Evolutionary conservation across 1,140 invertebrate species (phyloP), one percentile per base, ranked within the genome.

Genomic region (Cephus cinctus): DNA sequence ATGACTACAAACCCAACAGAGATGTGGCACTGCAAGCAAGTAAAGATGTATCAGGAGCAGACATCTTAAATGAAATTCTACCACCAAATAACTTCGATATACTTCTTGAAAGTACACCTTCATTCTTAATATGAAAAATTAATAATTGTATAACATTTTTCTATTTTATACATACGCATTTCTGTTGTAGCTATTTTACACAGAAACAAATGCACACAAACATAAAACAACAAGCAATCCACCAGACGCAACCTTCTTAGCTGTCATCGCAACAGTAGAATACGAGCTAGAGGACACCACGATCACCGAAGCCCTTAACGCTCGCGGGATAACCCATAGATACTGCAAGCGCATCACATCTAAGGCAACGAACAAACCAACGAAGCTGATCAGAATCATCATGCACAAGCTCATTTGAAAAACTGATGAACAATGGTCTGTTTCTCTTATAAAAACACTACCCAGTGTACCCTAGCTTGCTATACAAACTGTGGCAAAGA

Each of bases 361-460:
- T 2, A 38, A 20, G 21, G 35, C 35, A 3, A 38, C 35, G 3
- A 38, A 38, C 35, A 38, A 38, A 38, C 35, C 35, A 3, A 38
- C 35, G 21, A 38, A 9, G 3, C 35, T 38, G 14, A 20, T 38
- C 2, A 38, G 35, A 38, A 16, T 38, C 14, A 38, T 38, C 14
- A 14, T 38, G 35, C 14, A 15, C 14, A 38, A 38, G 9, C 3
- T 38, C 35, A 3, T 38, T 38, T 11, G 35, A 38, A 16, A 38
- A 38, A 15, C 35, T 38, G 3, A 38, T 38, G 35, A 38, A 38
- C 35, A 20, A 5, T 5, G 35, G 35, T 16, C 21, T 38, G 16
- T 38, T 38, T 11, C 21, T 38, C 35, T 11, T 38, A 3, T 4
- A 38, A 16, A 38, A 38, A 11, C 35, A 38, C 35, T 38, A 38